A percentile compares a stretch with the other conserved stretches of the same genome.
Conservation (phyloP, 2,797 vertebrate species). For the Anguilla megastoma region DNA sequence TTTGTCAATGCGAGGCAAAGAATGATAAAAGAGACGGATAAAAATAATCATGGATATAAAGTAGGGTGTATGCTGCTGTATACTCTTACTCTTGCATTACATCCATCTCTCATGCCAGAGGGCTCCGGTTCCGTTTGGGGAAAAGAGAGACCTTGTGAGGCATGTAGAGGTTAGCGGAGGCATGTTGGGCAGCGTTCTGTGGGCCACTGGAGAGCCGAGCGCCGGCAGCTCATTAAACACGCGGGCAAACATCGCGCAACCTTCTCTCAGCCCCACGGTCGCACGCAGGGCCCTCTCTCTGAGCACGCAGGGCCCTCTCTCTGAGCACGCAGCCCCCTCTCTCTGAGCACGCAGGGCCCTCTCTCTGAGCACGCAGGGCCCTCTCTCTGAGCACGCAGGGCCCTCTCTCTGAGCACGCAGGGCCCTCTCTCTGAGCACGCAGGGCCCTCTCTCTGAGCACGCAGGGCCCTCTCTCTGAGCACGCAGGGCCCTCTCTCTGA, state of each 20-base stretch:
- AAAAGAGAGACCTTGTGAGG: background rate
- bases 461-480: no score
- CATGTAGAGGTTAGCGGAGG: background rate
- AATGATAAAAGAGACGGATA: slow-evolving; percentile 25
- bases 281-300: background rate
- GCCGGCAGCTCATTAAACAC: slow-evolving; percentile 9
- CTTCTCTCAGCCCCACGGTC: background rate
- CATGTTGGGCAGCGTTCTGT: background rate
- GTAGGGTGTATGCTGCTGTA: slow-evolving; percentile 48
- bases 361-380: no score
- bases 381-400: no score
- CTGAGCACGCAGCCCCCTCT: background rate
- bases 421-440: no score
- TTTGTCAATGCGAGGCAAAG: slow-evolving; percentile 19
- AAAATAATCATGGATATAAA: slow-evolving; percentile 52
- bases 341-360: background rate
- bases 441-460: no score
- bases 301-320: background rate
- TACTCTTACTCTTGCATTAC: slow-evolving; percentile 33
- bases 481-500: no score
- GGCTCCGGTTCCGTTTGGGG: background rate
- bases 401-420: no score
- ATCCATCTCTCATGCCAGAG: background rate
- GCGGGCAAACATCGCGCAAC: background rate
- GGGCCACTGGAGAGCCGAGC: background rate